Percentiles rank a stretch among this genome's conserved stretches.
Evolutionary conservation across 30 jellyfish, hydroid and myxozoan genomes (phyloP).

Genomic region (Pseudorhiza aurosa): DNA sequence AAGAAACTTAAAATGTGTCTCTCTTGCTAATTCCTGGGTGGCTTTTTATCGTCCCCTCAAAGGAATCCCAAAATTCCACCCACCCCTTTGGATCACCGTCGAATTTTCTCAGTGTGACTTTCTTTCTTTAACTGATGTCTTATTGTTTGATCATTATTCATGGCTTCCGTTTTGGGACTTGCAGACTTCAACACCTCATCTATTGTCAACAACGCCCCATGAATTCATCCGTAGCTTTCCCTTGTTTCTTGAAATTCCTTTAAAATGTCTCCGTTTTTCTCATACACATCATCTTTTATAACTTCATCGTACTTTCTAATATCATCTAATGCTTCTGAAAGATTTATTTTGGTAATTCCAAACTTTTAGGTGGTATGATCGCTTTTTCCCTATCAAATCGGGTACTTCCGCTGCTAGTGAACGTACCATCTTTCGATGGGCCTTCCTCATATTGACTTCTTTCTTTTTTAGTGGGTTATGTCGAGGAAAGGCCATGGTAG

Average conservation of each 20-base stretch:
- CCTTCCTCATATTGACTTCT: constrained; percentile 5
- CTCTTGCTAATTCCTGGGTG: constrained; percentile 1
- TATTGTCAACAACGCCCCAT: constrained; percentile 1
- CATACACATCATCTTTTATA: not conserved
- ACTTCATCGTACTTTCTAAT: not conserved
- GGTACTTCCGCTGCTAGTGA: constrained; percentile 10
- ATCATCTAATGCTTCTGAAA: constrained; percentile 3
- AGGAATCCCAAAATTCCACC: constrained; percentile 46
- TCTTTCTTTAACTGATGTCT: too few relatives aligned
- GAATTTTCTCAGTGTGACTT: not conserved
- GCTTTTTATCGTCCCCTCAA: not conserved
- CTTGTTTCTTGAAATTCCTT: constrained; percentile 12
- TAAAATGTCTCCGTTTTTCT: constrained; percentile 25
- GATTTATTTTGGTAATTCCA: constrained; percentile 6
- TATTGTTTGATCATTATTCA: not conserved
- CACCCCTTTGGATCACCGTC: constrained; percentile 13
- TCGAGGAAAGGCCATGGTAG: too few relatives aligned
- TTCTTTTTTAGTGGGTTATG: too few relatives aligned
- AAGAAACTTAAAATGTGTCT: constrained; percentile 10
- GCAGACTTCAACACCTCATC: constrained; percentile 7
- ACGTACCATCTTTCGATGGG: constrained; percentile 9
- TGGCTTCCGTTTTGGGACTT: not conserved
- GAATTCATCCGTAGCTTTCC: not conserved
- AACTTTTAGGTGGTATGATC: not conserved
- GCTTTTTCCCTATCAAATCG: not conserved